Conservation (phyloP, 2,113 vertebrate species). For the Marmota flaviventris region DNA sequence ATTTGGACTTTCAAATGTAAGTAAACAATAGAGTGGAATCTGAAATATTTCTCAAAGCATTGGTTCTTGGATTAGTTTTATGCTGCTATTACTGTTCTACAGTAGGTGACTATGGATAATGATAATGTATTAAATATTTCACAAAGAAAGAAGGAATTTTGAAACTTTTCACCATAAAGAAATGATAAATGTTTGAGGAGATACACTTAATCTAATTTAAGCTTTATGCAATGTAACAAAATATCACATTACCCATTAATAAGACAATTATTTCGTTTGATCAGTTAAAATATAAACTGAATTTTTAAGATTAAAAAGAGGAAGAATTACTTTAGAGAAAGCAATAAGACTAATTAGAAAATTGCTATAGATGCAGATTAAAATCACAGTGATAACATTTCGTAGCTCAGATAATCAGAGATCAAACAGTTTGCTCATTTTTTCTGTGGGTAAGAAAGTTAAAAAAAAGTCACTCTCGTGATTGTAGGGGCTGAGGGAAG, state of each 20-base stretch:
- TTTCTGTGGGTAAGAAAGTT: neutral
- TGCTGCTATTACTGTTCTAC: too few species aligned
- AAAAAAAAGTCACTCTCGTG: neutral
- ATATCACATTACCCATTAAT: neutral
- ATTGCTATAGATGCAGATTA: neutral
- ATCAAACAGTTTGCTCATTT: neutral
- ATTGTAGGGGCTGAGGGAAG: too few species aligned
- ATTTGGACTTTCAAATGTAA: neutral
- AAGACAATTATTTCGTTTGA: neutral
- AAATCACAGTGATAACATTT: neutral
- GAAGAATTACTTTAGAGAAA: neutral
- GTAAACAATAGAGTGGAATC: neutral
- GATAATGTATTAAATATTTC: neutral
- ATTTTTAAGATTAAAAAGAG: neutral
- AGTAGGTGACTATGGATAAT: neutral
- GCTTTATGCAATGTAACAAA: neutral
- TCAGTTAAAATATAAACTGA: neutral
- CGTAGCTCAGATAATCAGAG: neutral
- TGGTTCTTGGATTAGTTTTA: neutral
- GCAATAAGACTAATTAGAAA: neutral
- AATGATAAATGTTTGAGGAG: neutral
- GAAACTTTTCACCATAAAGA: neutral
- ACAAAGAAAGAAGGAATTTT: neutral
- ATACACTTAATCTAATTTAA: neutral
- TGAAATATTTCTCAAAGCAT: neutral